Conservation (phyloP, 2,113 vertebrate genomes). For the Equus quagga region DNA sequence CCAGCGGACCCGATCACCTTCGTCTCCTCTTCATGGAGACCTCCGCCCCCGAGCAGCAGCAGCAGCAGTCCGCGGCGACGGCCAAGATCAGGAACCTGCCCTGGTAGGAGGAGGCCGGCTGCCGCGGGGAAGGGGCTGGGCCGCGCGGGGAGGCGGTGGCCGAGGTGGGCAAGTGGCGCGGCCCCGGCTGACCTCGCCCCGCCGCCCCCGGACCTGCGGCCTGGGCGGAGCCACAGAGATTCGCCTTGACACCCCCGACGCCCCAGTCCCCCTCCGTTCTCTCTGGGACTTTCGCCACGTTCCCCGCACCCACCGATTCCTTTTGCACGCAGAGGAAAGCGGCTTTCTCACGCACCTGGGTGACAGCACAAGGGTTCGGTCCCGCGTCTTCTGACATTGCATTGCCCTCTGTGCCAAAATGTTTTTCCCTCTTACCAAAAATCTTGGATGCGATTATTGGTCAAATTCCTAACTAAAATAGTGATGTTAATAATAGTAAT, state of each 20-base stretch:
- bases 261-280: not conserved
- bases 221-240: not conserved
- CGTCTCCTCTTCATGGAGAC: slow-evolving; percentile 68
- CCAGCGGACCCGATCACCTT: fast-evolving
- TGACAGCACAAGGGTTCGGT: not conserved
- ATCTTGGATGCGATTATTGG: not conserved
- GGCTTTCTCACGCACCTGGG: not conserved
- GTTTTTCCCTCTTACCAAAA: not conserved
- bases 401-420: not conserved
- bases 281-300: not conserved
- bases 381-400: not conserved
- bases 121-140: not conserved
- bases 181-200: not conserved
- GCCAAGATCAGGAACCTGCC: slow-evolving; percentile 83
- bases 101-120: slow-evolving; percentile 78
- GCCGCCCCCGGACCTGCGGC: not conserved
- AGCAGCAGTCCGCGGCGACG: slow-evolving; percentile 19
- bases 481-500: too few species aligned
- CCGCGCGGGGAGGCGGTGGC: not conserved
- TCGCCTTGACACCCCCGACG: not conserved
- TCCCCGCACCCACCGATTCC: not conserved
- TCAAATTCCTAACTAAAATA: not conserved
- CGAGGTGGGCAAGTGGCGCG: not conserved
- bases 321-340: not conserved
- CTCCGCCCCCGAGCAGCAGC: slow-evolving; percentile 3